phyloP scores from a whole-genome alignment of 2,888 invertebrate genomes.

The Latrodectus hesperus region DNA sequence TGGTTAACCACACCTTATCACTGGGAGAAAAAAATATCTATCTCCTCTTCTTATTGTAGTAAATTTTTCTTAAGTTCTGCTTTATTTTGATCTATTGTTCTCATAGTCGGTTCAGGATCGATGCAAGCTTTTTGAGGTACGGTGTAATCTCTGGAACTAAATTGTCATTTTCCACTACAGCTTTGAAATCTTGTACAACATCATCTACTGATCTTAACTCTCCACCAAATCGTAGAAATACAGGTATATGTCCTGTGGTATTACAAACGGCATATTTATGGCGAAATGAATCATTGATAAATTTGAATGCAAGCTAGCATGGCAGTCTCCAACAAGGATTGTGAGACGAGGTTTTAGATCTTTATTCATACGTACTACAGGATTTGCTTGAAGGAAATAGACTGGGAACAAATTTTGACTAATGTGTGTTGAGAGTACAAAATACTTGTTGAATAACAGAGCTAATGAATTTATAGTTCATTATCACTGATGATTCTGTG shows the following conservation, averaged over 20 bases:
- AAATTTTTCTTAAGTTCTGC: no score
- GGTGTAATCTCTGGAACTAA: slow-evolving; percentile 21
- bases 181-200: background rate
- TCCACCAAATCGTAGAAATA: background rate
- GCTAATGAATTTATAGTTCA: no score
- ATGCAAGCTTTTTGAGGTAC: background rate
- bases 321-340: slow-evolving; percentile 1
- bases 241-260: background rate
- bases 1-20: no score
- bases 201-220: background rate
- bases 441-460: no score
- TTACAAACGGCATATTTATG: background rate
- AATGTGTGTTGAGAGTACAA: no score
- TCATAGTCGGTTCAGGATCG: no score
- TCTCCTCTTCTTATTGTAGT: no score
- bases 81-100: no score
- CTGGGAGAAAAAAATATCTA: no score
- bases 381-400: slow-evolving; percentile 12
- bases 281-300: background rate
- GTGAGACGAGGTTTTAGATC: slow-evolving; percentile 8
- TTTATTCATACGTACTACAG: slow-evolving; percentile 5
- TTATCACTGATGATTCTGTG: no score
- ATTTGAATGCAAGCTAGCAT: background rate
- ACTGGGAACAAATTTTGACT: background rate
- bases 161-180: background rate